Evolutionary conservation across 2,888 invertebrate species (phyloP).

Genomic region (Ormyrus rosae): DNA sequence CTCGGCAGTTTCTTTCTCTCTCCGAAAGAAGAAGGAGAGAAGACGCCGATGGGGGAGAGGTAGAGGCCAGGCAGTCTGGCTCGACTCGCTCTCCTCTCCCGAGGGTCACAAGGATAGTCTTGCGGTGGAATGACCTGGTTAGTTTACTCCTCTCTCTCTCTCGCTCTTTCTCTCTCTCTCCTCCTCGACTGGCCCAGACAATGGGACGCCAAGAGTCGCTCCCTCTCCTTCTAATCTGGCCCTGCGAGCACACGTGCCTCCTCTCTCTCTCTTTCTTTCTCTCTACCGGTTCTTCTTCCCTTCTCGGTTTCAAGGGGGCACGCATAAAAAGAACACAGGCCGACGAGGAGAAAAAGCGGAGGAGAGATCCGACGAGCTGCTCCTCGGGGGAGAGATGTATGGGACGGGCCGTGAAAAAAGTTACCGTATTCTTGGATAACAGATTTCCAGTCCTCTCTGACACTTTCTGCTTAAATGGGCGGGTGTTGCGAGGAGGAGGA

Average conservation of each 20-base stretch:
- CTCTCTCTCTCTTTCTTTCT: conserved; percentile 3
- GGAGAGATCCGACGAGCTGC: neutral
- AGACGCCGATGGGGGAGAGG: conserved; percentile 19
- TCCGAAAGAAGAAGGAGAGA: conserved; percentile 15
- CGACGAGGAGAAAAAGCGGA: neutral
- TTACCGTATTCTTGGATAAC: conserved; percentile 36
- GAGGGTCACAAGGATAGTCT: conserved; percentile 53
- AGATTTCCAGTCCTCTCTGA: conserved; percentile 26
- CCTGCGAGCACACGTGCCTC: conserved; percentile 17
- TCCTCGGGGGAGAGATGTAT: neutral
- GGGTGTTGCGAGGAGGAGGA: too few relatives aligned
- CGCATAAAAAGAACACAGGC: conserved; percentile 7
- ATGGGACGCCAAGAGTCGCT: conserved; percentile 52
- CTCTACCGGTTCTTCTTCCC: conserved; percentile 27
- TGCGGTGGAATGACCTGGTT: conserved; percentile 58
- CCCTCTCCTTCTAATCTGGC: conserved; percentile 33
- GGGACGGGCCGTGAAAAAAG: neutral
- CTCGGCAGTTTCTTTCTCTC: too few relatives aligned
- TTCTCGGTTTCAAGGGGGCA: conserved; percentile 36
- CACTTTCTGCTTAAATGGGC: neutral
- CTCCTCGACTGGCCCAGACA: conserved; percentile 45
- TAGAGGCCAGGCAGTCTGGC: conserved; percentile 58
- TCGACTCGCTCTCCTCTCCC: conserved; percentile 39
- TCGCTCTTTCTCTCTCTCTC: conserved; percentile 21
- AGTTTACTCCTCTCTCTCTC: conserved; percentile 38